A percentile compares a stretch with the other conserved stretches of the same genome.
Conservation (phyloP, 2,797 vertebrate species). For the Enteromius thamalakanensis region DNA sequence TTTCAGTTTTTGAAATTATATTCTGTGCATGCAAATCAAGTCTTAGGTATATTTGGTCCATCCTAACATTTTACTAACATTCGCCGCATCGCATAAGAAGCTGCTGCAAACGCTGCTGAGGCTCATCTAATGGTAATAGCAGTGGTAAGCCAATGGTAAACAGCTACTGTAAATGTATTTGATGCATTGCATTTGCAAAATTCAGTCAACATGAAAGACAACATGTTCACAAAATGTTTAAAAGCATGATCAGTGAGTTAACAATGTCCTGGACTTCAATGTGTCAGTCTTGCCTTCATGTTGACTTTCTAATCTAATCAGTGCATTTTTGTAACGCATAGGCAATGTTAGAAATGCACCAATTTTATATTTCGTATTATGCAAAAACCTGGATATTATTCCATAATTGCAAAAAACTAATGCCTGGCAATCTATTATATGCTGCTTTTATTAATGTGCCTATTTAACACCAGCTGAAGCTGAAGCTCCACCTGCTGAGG, state of each 20-base stretch:
- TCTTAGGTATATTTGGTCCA: not conserved
- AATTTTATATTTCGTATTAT: not conserved
- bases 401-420: conserved; percentile 27
- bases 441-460: conserved; percentile 55
- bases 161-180: not conserved
- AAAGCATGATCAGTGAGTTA: not conserved
- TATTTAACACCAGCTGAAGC: conserved; percentile 73
- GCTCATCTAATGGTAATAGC: not conserved
- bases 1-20: not conserved
- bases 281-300: not conserved
- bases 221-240: not conserved
- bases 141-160: conserved; percentile 63
- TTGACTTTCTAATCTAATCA: conserved; percentile 22
- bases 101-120: conserved; percentile 10
- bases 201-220: conserved; percentile 33
- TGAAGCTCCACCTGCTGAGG: conserved; percentile 73
- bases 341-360: not conserved
- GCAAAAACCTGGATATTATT: not conserved
- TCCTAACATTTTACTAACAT: conserved; percentile 32
- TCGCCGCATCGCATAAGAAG: conserved; percentile 5
- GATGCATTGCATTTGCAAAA: not conserved
- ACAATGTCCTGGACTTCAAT: not conserved
- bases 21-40: not conserved
- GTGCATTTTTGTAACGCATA: not conserved
- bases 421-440: conserved; percentile 44